phyloP scores from a whole-genome alignment of 2,797 vertebrate genomes.

The Micrastur ruficollis region DNA sequence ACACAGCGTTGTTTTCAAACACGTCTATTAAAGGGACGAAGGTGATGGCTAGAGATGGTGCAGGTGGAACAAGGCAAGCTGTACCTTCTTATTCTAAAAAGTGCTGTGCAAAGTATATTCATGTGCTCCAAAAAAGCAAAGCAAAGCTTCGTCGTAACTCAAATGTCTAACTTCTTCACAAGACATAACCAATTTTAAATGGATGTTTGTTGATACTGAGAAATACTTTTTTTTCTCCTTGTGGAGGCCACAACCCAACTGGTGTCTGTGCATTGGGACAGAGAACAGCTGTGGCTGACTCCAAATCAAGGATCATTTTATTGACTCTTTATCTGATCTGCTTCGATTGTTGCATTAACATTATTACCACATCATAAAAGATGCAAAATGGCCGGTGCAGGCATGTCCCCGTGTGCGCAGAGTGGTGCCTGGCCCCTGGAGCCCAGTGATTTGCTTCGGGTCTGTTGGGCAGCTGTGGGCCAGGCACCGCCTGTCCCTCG shows the following conservation, averaged over 20 bases:
- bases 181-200: not conserved
- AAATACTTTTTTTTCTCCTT: not conserved
- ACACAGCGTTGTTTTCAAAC: not conserved
- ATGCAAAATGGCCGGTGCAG: not conserved
- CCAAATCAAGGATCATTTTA: not conserved
- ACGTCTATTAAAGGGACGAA: not conserved
- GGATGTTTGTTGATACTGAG: rapidly evolving
- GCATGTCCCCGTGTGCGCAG: rapidly evolving
- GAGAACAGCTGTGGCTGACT: not conserved
- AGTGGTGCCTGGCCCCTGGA: not conserved
- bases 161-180: not conserved
- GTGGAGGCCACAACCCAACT: not conserved
- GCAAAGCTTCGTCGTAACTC: not conserved
- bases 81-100: not conserved
- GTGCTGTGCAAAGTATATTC: rapidly evolving
- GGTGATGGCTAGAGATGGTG: not conserved
- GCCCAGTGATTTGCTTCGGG: not conserved
- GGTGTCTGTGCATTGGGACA: rapidly evolving
- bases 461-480: not conserved
- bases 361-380: not conserved
- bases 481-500: not conserved
- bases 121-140: not conserved
- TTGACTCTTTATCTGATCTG: not conserved
- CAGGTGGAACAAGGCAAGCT: not conserved
- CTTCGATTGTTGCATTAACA: not conserved